phyloP scores from a whole-genome alignment of 1,140 invertebrate genomes.

The Apis mellifera region DNA sequence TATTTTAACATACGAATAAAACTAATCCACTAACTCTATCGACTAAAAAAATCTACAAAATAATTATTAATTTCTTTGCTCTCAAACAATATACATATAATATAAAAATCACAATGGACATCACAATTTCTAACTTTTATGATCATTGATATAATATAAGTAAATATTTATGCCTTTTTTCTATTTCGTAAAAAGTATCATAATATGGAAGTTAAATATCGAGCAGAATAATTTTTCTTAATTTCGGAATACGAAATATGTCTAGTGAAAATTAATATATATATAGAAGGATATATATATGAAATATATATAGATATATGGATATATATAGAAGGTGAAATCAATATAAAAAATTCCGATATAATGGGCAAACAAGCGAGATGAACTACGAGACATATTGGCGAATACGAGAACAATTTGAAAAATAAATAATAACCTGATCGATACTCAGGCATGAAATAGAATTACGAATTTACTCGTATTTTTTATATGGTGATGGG shows the following conservation, averaged over 20 bases:
- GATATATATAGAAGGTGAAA: constrained; percentile 23
- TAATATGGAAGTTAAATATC: background rate
- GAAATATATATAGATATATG: no score
- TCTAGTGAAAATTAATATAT: constrained; percentile 16
- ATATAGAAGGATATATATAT: no score
- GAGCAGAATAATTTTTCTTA: background rate
- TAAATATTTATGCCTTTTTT: background rate
- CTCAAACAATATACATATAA: background rate
- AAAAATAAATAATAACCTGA: constrained; percentile 40
- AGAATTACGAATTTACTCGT: constrained; percentile 41
- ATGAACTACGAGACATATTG: background rate
- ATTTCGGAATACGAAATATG: background rate
- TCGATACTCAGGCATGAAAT: constrained; percentile 2
- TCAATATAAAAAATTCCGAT: constrained; percentile 21
- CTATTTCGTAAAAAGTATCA: constrained; percentile 10
- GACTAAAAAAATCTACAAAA: no score
- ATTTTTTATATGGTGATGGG: constrained; percentile 6
- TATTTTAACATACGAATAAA: no score
- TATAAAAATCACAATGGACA: background rate
- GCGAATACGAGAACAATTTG: constrained; percentile 13
- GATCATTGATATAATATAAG: background rate
- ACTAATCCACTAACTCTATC: no score
- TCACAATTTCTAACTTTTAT: constrained; percentile 28
- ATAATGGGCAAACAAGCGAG: background rate
- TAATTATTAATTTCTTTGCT: no score